These are phyloP conservation scores for Cataglyphis albicans DNA, from an alignment of 2,888 invertebrate genomes.

Conservation along the genomic window DNA sequence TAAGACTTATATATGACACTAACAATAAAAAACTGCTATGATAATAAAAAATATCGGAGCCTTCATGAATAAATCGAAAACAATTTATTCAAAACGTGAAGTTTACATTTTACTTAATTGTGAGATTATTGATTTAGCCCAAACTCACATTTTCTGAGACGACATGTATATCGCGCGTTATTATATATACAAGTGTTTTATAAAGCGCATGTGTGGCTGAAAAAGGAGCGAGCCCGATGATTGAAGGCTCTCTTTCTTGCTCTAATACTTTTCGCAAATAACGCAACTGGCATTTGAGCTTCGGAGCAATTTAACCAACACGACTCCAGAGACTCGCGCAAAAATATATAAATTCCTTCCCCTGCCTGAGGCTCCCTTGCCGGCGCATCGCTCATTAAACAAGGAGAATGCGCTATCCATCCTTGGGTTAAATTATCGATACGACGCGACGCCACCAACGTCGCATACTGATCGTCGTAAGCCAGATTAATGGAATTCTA, in stretches of 20 bases:
- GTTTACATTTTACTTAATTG: constrained; percentile 15
- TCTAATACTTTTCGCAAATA: constrained; percentile 38
- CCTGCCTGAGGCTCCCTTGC: not conserved
- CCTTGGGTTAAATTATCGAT: constrained; percentile 55
- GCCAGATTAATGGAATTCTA: constrained; percentile 84
- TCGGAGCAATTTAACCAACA: not conserved
- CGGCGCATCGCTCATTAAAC: constrained; percentile 39
- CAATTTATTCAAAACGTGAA: constrained; percentile 22
- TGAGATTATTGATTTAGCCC: constrained; percentile 14
- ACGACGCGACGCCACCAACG: constrained; percentile 47
- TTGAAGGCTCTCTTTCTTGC: constrained; percentile 26
- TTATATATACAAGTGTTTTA: constrained; percentile 28
- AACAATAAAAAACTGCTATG: not conserved
- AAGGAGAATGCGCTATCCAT: constrained; percentile 46
- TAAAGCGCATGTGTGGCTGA: constrained; percentile 3
- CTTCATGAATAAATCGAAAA: not conserved
- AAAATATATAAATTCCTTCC: constrained; percentile 16
- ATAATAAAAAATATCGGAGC: not conserved
- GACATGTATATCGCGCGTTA: not conserved
- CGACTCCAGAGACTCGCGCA: not conserved
- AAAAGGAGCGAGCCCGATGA: constrained; percentile 5
- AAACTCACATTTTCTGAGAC: constrained; percentile 28
- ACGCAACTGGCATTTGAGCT: constrained; percentile 9
- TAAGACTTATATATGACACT: not conserved
- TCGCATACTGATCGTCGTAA: constrained; percentile 70